Base-by-base conservation (phyloP, 35 echinoderm and acorn worm species). In the Lytechinus variegatus region DNA sequence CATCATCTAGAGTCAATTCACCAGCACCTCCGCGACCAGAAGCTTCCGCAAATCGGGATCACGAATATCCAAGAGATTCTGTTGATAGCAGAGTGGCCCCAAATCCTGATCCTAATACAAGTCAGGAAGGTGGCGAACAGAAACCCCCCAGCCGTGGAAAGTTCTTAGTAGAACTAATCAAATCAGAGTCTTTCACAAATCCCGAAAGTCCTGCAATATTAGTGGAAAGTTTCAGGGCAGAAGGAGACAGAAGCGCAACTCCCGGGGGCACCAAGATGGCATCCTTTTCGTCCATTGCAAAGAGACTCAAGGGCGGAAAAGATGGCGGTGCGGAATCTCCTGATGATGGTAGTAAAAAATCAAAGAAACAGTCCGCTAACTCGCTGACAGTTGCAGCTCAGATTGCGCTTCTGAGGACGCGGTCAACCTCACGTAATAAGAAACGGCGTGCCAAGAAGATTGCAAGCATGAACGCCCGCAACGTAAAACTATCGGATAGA, bases 111-210 rank as follows among this genome's bases (percentile, higher is more conserved):
- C 11, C 60, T 66, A 0, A 71, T 71, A 71, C 19, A 28, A 54
- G 52, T 14, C 52, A 19, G 5, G 88, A 33, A 90, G 88, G 52
- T 19, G 16, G 5, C 27, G 52, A 90, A 16, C 10, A 90, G 52
- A 90, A 90, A 1, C 92, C 92, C 6, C 10, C 92, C n/a, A 93
- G 92, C n/a, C 52, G 54, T n/a, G 92, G 92, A 54, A 93, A 93
- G 92, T 54, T 93, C n/a, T 14, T 93, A 55, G 54, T 93, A 6
- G 92, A 93, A 21, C 53, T 93, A 8, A 55, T 93, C 28, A 93
- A 55, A 57, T 57, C 92, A 8, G 92, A 93, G n/a, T 93, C 54
- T 93, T 93, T 54, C 14, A 9, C 92, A 57, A 93, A 57, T 53
- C 54, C 92, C 10, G 55, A 54, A 55, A 57, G 53, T 12, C 55